Conservation (phyloP, 2,113 vertebrate species). For the Spizaetus ornatus region DNA sequence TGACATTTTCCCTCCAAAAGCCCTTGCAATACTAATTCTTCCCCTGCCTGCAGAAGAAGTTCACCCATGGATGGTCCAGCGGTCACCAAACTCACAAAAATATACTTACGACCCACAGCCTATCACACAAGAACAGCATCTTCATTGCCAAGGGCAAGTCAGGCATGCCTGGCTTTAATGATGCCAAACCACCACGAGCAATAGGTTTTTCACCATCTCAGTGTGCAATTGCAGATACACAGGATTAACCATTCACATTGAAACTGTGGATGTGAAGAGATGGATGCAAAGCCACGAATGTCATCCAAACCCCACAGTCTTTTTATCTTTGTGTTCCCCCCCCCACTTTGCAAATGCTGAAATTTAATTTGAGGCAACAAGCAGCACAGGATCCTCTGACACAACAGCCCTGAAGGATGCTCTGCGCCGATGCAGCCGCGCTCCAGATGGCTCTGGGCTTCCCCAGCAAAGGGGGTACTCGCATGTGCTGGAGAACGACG, state of each 20-base stretch:
- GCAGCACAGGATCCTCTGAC: background rate
- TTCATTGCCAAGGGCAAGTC: background rate
- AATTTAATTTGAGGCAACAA: background rate
- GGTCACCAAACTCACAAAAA: background rate
- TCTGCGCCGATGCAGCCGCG: rapidly evolving
- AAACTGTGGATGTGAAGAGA: background rate
- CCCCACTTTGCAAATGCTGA: rapidly evolving
- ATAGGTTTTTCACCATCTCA: background rate
- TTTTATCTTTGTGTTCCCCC: background rate
- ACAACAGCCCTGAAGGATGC: background rate
- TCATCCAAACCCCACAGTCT: background rate
- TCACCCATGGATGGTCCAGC: background rate
- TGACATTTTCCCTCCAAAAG: background rate
- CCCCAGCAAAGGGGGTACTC: background rate
- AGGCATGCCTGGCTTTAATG: background rate
- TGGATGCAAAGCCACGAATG: background rate
- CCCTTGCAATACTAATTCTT: background rate
- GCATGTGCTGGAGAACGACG: rapidly evolving
- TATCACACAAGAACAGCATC: background rate
- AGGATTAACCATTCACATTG: background rate
- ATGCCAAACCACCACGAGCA: background rate
- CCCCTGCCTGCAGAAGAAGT: background rate
- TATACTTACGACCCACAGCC: background rate
- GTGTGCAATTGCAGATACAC: background rate
- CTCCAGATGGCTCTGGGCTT: background rate